Evolutionary conservation across 2,113 vertebrate species (phyloP).

Genomic region (Podarcis cretensis): DNA sequence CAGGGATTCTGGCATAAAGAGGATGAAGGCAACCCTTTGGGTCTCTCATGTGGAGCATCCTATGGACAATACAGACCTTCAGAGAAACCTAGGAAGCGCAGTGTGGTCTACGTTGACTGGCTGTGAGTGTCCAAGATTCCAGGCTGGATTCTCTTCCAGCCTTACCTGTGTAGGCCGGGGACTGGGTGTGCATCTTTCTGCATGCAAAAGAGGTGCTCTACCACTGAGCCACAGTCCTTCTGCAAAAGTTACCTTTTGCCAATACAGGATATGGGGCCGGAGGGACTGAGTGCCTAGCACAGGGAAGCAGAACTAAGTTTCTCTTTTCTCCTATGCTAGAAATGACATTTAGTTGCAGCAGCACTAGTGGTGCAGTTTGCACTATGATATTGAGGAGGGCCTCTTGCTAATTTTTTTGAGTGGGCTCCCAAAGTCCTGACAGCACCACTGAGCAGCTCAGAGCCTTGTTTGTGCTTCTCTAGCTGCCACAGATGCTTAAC

Average conservation of each 20-base stretch:
- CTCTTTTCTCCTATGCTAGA: background rate
- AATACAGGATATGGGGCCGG: background rate
- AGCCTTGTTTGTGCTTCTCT: background rate
- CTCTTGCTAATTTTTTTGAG: no score
- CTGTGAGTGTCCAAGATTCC: no score
- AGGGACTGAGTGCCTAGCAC: background rate
- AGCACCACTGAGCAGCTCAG: no score
- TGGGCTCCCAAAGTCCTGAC: no score
- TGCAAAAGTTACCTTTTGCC: background rate
- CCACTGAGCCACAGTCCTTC: background rate
- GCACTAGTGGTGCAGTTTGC: no score
- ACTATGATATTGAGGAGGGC: no score
- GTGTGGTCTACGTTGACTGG: no score
- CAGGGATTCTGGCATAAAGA: background rate
- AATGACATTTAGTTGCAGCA: background rate
- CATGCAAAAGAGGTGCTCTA: no score
- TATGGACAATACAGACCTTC: background rate
- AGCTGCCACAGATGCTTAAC: background rate
- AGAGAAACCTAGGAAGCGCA: background rate
- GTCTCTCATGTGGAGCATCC: background rate
- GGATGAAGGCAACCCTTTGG: background rate
- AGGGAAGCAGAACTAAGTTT: background rate
- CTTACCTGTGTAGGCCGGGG: no score
- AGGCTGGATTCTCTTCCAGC: no score
- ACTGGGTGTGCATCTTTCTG: no score